These are phyloP conservation scores for Microcaecilia unicolor DNA, from an alignment of 2,797 vertebrate species.

Conservation along the genomic window DNA sequence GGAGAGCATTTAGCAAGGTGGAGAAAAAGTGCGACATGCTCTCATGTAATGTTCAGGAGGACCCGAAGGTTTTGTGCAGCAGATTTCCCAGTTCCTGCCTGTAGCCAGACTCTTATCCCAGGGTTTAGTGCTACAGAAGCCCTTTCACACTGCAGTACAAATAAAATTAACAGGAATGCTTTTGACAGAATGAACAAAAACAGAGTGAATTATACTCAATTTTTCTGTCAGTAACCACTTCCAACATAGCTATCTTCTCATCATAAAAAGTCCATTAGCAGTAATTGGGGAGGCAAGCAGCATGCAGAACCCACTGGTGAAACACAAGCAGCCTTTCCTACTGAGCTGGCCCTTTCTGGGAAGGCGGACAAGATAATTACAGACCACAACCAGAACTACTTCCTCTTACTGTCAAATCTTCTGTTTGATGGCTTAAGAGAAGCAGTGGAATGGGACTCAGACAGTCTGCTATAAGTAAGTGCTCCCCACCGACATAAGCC, in stretches of 20 bases:
- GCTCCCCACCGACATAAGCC: constrained; percentile 14
- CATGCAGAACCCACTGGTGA: neutral
- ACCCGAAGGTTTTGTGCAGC: too few relatives aligned
- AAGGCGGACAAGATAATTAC: constrained; percentile 46
- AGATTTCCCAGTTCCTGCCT: too few relatives aligned
- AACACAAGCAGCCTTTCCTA: constrained; percentile 5
- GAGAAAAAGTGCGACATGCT: constrained; percentile 9
- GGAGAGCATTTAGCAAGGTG: constrained; percentile 2
- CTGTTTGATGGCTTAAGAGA: constrained; percentile 17
- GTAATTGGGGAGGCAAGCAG: constrained; percentile 28
- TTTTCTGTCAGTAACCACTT: constrained; percentile 30
- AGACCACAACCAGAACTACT: constrained; percentile 31
- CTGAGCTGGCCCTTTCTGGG: constrained; percentile 34
- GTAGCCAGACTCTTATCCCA: too few relatives aligned
- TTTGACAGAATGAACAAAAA: constrained; percentile 26
- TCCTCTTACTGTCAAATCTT: constrained; percentile 35
- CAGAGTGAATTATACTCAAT: constrained; percentile 39
- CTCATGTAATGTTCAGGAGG: too few relatives aligned
- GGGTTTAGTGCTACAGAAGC: too few relatives aligned
- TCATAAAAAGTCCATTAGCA: constrained; percentile 49
- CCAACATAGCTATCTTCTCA: constrained; percentile 17
- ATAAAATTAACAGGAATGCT: neutral
- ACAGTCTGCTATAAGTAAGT: neutral
- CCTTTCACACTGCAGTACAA: neutral
- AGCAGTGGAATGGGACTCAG: constrained; percentile 8